Percentiles rank a stretch among this genome's conserved stretches.
phyloP scores from a whole-genome alignment of 2,888 invertebrate genomes.

The Platypus cylindrus region DNA sequence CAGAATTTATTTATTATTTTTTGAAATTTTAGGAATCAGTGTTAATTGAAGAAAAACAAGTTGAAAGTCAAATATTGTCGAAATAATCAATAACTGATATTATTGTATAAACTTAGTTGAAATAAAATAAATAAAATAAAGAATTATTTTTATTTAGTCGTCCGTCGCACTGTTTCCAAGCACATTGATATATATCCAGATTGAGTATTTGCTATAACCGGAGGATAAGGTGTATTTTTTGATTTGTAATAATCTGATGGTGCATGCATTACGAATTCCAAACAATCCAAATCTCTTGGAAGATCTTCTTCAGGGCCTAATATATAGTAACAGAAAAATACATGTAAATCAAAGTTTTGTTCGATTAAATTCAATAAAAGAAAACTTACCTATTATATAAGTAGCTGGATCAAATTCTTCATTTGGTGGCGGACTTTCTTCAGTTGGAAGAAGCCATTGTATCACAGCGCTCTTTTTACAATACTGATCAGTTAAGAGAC shows the following conservation, averaged over 20 bases:
- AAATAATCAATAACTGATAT: neutral
- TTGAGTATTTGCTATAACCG: slow-evolving; percentile 30
- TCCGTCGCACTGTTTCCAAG: slow-evolving; percentile 31
- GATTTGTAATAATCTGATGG: slow-evolving; percentile 82
- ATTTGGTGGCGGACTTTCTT: slow-evolving; percentile 62
- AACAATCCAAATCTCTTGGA: slow-evolving; percentile 69
- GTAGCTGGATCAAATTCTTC: slow-evolving; percentile 77
- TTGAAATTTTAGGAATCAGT: slow-evolving; percentile 8
- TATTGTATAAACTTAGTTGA: too few relatives aligned
- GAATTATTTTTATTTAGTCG: too few relatives aligned
- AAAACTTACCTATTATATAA: slow-evolving; percentile 65
- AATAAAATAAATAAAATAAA: too few relatives aligned
- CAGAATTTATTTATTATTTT: neutral
- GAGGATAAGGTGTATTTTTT: slow-evolving; percentile 63
- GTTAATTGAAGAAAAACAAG: slow-evolving; percentile 4
- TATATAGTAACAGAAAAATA: slow-evolving; percentile 16
- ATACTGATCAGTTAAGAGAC: slow-evolving; percentile 81
- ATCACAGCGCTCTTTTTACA: slow-evolving; percentile 87
- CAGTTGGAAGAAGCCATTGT: slow-evolving; percentile 84
- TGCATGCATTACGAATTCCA: slow-evolving; percentile 89
- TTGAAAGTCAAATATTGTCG: neutral
- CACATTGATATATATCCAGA: slow-evolving; percentile 55
- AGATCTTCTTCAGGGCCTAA: slow-evolving; percentile 82
- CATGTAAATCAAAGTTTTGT: slow-evolving; percentile 1
- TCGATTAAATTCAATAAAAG: slow-evolving; percentile 1